Percentiles rank a stretch among this genome's conserved stretches.
phyloP scores from a whole-genome alignment of 2,113 vertebrate species.

The Phaethon lepturus region DNA sequence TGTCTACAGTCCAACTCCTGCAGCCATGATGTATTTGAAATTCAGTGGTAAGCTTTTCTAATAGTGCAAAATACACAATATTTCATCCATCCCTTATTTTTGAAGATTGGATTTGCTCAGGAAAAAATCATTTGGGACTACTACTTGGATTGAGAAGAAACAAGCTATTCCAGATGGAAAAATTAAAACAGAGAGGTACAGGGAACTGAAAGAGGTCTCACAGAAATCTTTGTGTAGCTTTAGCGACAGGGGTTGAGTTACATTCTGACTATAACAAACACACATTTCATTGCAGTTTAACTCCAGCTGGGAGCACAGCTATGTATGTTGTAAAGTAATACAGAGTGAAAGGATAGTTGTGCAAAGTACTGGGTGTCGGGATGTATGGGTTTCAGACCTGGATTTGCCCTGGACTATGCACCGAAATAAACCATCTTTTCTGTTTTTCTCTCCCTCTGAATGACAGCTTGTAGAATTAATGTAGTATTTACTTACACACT shows the following conservation, averaged over 20 bases:
- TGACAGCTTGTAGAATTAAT: background rate
- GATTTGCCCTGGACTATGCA: background rate
- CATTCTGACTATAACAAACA: background rate
- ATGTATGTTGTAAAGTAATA: background rate
- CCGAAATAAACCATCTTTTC: background rate
- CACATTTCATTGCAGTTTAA: background rate
- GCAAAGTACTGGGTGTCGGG: background rate
- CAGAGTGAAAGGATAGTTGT: background rate
- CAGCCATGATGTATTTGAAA: background rate
- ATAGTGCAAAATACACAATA: background rate
- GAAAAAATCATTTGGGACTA: background rate
- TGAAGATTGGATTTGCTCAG: background rate
- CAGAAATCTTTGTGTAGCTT: slow-evolving; percentile 3
- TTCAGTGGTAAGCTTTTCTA: background rate
- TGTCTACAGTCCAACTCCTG: background rate
- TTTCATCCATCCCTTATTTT: background rate
- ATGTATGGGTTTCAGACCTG: background rate
- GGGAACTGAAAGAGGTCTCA: background rate
- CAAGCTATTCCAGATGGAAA: background rate
- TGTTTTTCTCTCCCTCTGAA: background rate
- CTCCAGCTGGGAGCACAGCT: background rate
- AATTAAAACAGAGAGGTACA: background rate
- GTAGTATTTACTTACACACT: background rate
- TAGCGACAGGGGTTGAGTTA: background rate
- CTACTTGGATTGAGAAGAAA: background rate